A percentile compares a stretch with the other conserved stretches of the same genome.
These are phyloP conservation scores for Vesta saturnalis DNA, from an alignment of 2,888 invertebrate species.

Conservation along the genomic window DNA sequence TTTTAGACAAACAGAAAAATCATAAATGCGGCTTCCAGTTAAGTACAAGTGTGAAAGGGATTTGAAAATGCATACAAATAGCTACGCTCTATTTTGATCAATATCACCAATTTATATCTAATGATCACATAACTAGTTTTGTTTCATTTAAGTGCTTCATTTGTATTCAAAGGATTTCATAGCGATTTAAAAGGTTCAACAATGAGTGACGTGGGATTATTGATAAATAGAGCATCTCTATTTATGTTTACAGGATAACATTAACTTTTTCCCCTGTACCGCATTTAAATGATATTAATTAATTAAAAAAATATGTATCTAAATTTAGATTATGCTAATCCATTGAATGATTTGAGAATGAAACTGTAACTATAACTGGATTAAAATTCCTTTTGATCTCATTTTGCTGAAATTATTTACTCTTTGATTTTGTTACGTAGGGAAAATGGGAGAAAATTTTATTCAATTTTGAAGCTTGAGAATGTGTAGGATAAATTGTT, in stretches of 20 bases:
- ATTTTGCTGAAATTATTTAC: no score
- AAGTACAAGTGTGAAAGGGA: neutral
- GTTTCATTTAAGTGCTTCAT: slow-evolving; percentile 23
- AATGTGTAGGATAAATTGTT: slow-evolving; percentile 6
- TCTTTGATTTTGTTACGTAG: no score
- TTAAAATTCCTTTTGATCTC: neutral
- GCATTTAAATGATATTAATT: neutral
- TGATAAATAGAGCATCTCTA: slow-evolving; percentile 9
- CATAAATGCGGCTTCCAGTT: neutral
- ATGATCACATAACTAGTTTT: slow-evolving; percentile 18
- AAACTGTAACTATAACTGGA: no score
- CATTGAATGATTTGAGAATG: no score
- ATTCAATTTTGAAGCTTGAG: neutral
- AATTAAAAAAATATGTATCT: neutral
- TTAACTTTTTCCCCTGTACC: no score
- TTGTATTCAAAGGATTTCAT: slow-evolving; percentile 26
- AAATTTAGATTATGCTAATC: neutral
- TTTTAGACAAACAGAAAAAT: no score
- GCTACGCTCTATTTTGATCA: slow-evolving; percentile 3
- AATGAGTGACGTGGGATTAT: slow-evolving; percentile 24
- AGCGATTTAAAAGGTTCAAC: slow-evolving; percentile 20
- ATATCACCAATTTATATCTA: slow-evolving; percentile 12
- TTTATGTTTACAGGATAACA: neutral
- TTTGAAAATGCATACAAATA: neutral
- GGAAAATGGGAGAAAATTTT: neutral